These are phyloP conservation scores for Fragum whitleyi DNA, from an alignment of 2,888 invertebrate species.

Conservation along the genomic window DNA sequence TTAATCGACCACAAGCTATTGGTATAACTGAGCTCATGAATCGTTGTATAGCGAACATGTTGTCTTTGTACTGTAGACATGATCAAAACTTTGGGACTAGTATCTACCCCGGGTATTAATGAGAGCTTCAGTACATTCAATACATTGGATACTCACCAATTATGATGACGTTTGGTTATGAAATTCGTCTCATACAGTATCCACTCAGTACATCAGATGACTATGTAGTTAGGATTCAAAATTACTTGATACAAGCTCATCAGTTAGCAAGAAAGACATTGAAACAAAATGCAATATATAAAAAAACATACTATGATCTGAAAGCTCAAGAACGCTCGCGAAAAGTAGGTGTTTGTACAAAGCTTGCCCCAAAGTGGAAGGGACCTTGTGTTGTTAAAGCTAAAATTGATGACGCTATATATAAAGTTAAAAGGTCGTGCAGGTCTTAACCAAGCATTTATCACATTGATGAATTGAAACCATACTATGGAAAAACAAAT, in stretches of 20 bases:
- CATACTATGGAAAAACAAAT: background rate
- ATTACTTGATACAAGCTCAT: conserved; percentile 20
- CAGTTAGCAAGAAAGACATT: conserved; percentile 32
- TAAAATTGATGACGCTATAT: conserved; percentile 24
- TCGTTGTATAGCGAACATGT: conserved; percentile 61
- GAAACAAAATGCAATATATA: conserved; percentile 34
- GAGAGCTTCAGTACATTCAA: conserved; percentile 59
- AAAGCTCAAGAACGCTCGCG: background rate
- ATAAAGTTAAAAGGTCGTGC: conserved; percentile 8
- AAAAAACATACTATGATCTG: conserved; percentile 41
- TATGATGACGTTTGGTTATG: conserved; percentile 41
- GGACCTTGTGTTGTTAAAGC: conserved; percentile 31
- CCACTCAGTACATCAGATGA: background rate
- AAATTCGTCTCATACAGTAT: conserved; percentile 28
- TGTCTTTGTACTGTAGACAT: conserved; percentile 65
- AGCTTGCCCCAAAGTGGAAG: conserved; percentile 28
- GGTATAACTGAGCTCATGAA: conserved; percentile 24
- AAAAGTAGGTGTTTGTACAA: conserved; percentile 38
- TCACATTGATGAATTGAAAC: conserved; percentile 17
- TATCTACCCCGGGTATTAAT: conserved; percentile 62
- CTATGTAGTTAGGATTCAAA: conserved; percentile 28
- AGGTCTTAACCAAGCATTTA: conserved; percentile 7
- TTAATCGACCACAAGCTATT: conserved; percentile 39
- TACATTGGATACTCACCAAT: conserved; percentile 63
- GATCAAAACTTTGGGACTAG: conserved; percentile 74